Evolutionary conservation across 92 coral and sea anemone genomes (phyloP).

Genomic region (Galaxea fascicularis): DNA sequence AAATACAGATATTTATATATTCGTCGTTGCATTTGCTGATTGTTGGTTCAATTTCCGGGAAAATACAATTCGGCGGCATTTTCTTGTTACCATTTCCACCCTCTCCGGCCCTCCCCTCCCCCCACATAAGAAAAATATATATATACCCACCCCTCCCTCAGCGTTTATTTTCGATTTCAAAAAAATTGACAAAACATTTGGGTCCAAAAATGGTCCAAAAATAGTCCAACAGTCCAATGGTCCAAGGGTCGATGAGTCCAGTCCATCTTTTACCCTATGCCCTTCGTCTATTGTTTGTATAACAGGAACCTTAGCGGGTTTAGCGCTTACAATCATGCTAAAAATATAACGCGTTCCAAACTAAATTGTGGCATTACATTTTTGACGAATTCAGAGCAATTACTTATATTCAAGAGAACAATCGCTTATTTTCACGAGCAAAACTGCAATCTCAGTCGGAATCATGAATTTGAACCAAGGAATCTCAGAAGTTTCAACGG

Average conservation of each 20-base stretch:
- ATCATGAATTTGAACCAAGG: too few species aligned
- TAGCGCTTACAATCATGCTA: too few species aligned
- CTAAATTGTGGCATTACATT: too few species aligned
- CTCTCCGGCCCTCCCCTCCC: neutral
- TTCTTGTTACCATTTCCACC: constrained; percentile 18
- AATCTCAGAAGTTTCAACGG: too few species aligned
- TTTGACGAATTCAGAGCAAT: too few species aligned
- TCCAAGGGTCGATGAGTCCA: neutral
- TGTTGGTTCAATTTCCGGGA: constrained; percentile 4
- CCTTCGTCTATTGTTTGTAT: too few species aligned
- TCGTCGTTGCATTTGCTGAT: constrained; percentile 16
- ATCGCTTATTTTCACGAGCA: too few species aligned
- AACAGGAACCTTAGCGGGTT: too few species aligned
- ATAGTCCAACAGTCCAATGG: constrained; percentile 10
- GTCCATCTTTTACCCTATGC: too few species aligned
- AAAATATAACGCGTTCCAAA: too few species aligned
- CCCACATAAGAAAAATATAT: neutral
- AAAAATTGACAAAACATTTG: neutral
- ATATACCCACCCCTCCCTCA: constrained; percentile 8
- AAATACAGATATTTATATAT: constrained; percentile 16
- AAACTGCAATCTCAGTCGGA: too few species aligned
- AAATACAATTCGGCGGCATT: constrained; percentile 2
- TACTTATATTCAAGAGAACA: too few species aligned
- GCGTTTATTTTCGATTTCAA: neutral
- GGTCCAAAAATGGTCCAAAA: neutral